Evolutionary conservation across 2,797 vertebrate genomes (phyloP).

Genomic region (Triplophysa yarkandensis): DNA sequence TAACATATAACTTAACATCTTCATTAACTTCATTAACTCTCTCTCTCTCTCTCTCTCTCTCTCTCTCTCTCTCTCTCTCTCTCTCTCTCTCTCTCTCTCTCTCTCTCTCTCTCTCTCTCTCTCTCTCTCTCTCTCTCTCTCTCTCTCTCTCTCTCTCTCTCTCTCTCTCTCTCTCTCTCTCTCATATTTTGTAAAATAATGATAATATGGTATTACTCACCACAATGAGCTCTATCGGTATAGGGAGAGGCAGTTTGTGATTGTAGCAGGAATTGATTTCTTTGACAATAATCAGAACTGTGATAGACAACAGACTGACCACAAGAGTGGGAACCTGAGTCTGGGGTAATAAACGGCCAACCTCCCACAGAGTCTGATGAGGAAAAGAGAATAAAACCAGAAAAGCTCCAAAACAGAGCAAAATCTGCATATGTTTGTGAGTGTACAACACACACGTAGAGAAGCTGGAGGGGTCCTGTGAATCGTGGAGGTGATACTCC

Average conservation of each 20-base stretch:
- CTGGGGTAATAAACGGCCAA: conserved; percentile 77
- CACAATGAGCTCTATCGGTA: conserved; percentile 89
- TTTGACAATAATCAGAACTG: conserved; percentile 80
- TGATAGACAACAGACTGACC: conserved; percentile 79
- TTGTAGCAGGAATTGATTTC: conserved; percentile 79
- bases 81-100: too few relatives aligned
- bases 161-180: neutral
- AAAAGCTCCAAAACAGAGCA: too few relatives aligned
- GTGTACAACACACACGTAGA: conserved; percentile 69
- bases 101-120: too few relatives aligned
- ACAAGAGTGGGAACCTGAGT: conserved; percentile 78
- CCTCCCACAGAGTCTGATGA: conserved; percentile 79
- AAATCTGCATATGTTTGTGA: neutral
- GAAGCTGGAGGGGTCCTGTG: conserved; percentile 74
- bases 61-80: too few relatives aligned
- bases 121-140: too few relatives aligned
- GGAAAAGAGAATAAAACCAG: neutral
- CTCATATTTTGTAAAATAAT: neutral
- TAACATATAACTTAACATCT: too few relatives aligned
- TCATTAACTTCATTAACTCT: too few relatives aligned
- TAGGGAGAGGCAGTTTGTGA: conserved; percentile 79
- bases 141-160: neutral
- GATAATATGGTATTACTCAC: conserved; percentile 54
- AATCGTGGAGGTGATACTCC: conserved; percentile 72
- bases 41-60: too few relatives aligned